Evolutionary conservation across 1,140 invertebrate genomes (phyloP).

Genomic region (Camponotus floridanus): DNA sequence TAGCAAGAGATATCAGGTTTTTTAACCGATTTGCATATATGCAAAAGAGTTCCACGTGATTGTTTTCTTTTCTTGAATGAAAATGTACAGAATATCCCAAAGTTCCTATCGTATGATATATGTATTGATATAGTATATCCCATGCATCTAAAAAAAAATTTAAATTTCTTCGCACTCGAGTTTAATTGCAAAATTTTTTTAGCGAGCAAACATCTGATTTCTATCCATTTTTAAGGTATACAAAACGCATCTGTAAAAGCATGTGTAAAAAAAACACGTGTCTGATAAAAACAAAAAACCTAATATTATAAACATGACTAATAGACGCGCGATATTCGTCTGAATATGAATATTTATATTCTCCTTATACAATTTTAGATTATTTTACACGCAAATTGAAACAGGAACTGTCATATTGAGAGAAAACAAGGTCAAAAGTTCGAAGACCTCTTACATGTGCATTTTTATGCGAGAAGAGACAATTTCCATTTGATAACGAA

Average conservation of each 20-base stretch:
- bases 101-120: not conserved
- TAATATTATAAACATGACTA: not conserved
- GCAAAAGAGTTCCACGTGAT: not conserved
- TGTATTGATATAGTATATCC: not conserved
- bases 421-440: not conserved
- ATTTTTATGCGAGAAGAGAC: not conserved
- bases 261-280: not conserved
- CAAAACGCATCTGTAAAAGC: too few relatives aligned
- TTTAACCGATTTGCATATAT: not conserved
- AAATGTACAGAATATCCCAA: not conserved
- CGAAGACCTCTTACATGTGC: not conserved
- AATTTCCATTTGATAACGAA: not conserved
- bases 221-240: not conserved
- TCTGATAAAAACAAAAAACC: not conserved
- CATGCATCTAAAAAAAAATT: not conserved
- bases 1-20: not conserved
- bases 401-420: not conserved
- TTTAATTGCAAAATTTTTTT: not conserved
- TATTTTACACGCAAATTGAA: not conserved
- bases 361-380: not conserved
- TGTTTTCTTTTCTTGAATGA: not conserved
- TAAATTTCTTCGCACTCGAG: not conserved
- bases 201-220: not conserved
- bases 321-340: not conserved
- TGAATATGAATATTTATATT: conserved; percentile 23